Percentiles rank a stretch among this genome's conserved stretches.
phyloP scores from a whole-genome alignment of 2,797 vertebrate genomes.

The Clarias laeviceps region DNA sequence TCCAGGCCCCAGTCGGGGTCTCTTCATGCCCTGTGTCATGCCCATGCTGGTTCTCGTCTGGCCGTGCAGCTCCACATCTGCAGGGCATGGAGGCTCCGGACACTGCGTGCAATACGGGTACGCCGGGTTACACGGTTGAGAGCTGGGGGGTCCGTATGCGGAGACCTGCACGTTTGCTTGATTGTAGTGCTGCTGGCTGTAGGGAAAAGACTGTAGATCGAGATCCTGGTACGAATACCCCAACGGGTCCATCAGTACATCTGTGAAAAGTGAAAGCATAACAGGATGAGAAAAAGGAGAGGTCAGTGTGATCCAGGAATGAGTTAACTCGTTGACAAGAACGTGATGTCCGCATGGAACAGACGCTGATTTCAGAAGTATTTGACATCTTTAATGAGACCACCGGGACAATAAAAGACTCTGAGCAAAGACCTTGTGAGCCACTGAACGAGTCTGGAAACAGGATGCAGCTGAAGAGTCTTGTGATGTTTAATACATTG shows the following conservation, averaged over 20 bases:
- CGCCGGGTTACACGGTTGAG: conserved; percentile 74
- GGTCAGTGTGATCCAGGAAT: not conserved
- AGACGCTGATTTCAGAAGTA: conserved; percentile 62
- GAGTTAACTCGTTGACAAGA: conserved; percentile 4
- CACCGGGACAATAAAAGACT: conserved; percentile 62
- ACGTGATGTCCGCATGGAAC: conserved; percentile 49
- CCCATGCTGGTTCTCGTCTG: conserved; percentile 61
- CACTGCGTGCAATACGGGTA: conserved; percentile 79
- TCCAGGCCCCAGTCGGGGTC: conserved; percentile 74
- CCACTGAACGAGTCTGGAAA: conserved; percentile 61
- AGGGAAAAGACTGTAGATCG: conserved; percentile 83
- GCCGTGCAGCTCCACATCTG: conserved; percentile 62
- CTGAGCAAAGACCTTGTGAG: conserved; percentile 63
- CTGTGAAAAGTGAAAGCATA: conserved; percentile 66
- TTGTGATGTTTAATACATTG: conserved; percentile 54
- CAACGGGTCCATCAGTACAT: conserved; percentile 85
- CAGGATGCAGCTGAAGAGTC: conserved; percentile 79
- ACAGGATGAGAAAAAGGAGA: not conserved
- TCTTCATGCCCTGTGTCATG: conserved; percentile 74
- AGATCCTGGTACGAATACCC: conserved; percentile 83
- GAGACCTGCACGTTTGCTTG: conserved; percentile 76
- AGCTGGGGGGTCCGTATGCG: conserved; percentile 74
- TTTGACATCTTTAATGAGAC: conserved; percentile 60
- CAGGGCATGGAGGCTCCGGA: conserved; percentile 71
- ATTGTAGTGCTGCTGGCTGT: conserved; percentile 82